Evolutionary conservation across 2,888 invertebrate species (phyloP).

Genomic region (Pyralis farinalis): DNA sequence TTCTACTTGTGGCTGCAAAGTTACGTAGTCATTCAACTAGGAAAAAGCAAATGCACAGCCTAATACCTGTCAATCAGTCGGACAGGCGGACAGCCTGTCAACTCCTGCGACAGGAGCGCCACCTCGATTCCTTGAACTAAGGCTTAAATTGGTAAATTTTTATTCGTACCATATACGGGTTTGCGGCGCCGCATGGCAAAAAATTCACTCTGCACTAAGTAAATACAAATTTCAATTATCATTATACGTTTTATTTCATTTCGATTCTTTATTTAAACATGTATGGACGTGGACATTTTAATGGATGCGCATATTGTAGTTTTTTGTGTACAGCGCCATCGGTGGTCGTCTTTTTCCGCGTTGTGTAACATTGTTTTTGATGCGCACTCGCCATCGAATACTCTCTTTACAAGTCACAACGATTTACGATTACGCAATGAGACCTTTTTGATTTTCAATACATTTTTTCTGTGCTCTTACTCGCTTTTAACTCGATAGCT

Average conservation of each 20-base stretch:
- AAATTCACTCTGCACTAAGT: conserved; percentile 54
- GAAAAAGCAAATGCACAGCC: conserved; percentile 38
- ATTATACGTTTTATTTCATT: conserved; percentile 70
- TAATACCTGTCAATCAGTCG: conserved; percentile 46
- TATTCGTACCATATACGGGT: conserved; percentile 60
- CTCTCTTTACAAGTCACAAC: conserved; percentile 42
- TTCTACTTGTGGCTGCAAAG: neutral
- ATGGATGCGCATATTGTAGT: conserved; percentile 73
- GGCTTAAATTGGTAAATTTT: conserved; percentile 70
- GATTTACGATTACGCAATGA: conserved; percentile 59
- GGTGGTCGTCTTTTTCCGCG: conserved; percentile 74
- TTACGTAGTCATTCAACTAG: neutral
- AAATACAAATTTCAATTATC: conserved; percentile 78
- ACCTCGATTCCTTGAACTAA: conserved; percentile 55
- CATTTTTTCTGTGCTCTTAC: conserved; percentile 62
- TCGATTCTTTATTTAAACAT: conserved; percentile 41
- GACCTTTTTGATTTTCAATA: conserved; percentile 55
- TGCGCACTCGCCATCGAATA: conserved; percentile 33
- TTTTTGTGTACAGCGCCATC: conserved; percentile 61
- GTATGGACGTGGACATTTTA: conserved; percentile 50
- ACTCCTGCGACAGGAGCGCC: conserved; percentile 32
- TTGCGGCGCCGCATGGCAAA: conserved; percentile 58
- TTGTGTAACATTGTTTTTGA: conserved; percentile 62
- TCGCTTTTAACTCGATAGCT: conserved; percentile 59
- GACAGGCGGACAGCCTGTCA: conserved; percentile 23